These are phyloP conservation scores for Saxidomus purpurata DNA, from an alignment of 1,140 invertebrate genomes.

Conservation along the genomic window DNA sequence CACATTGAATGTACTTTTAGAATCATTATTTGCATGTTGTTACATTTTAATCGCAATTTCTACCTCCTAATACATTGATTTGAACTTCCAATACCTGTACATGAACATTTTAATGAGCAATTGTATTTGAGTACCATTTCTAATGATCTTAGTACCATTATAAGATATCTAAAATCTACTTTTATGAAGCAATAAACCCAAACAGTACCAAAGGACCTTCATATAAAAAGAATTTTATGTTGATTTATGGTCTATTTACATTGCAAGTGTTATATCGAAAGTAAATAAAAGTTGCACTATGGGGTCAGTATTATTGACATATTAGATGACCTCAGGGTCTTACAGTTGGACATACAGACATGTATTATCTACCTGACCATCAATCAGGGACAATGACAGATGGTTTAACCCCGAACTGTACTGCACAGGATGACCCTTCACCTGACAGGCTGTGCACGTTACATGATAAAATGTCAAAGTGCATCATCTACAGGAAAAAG, in stretches of 20 bases:
- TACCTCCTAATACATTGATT: too few species aligned
- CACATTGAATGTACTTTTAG: too few species aligned
- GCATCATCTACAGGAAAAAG: neutral
- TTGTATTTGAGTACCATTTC: neutral
- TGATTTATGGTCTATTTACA: constrained; percentile 42
- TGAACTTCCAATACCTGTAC: neutral
- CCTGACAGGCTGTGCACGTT: neutral
- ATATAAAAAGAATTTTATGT: constrained; percentile 6
- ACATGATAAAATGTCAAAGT: neutral
- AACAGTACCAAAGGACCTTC: neutral
- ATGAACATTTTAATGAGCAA: neutral
- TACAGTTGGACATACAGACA: constrained; percentile 20
- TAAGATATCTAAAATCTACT: neutral
- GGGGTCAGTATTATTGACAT: constrained; percentile 13
- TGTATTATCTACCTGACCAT: constrained; percentile 34
- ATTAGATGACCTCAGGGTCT: constrained; percentile 11
- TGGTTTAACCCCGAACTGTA: neutral
- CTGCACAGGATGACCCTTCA: constrained; percentile 20
- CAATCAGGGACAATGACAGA: constrained; percentile 2
- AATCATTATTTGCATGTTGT: too few species aligned
- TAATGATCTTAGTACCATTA: neutral
- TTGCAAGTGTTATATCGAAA: constrained; percentile 22
- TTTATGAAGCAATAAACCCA: constrained; percentile 24
- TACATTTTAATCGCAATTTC: too few species aligned
- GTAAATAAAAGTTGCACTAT: constrained; percentile 52